Percentiles rank a stretch among this genome's conserved stretches.
Conservation (phyloP, 2,797 vertebrate genomes). For the Myripristis jacobus region DNA sequence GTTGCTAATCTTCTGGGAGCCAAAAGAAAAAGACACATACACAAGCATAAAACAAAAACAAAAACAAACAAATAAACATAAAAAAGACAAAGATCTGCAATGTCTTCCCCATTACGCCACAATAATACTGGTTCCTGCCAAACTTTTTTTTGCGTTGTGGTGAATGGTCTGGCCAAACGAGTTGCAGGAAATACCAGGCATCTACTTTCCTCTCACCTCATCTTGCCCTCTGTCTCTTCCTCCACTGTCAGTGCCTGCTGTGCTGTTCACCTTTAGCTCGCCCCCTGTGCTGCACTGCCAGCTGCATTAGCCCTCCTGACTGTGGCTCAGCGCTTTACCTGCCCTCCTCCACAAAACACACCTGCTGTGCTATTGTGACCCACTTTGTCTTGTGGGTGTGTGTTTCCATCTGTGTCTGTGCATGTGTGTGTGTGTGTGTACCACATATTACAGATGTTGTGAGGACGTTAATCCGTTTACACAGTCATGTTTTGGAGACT, state of each 20-base stretch:
- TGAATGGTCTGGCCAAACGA: too few species aligned
- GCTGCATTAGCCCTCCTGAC: conserved; percentile 55
- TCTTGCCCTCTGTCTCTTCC: conserved; percentile 9
- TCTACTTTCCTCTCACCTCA: background rate
- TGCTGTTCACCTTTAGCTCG: conserved; percentile 57
- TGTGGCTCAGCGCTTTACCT: conserved; percentile 22
- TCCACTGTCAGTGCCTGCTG: conserved; percentile 13
- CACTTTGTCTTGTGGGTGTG: conserved; percentile 25
- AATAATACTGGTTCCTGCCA: background rate
- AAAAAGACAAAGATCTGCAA: too few species aligned
- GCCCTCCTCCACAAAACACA: conserved; percentile 35
- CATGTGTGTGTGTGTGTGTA: background rate
- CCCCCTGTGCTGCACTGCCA: conserved; percentile 17
- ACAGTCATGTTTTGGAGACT: too few species aligned
- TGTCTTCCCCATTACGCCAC: background rate
- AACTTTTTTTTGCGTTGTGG: too few species aligned
- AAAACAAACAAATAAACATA: too few species aligned
- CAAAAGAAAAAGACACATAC: too few species aligned
- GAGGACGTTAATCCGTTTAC: too few species aligned
- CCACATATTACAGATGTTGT: too few species aligned
- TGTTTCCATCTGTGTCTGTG: conserved; percentile 1
- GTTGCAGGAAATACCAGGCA: too few species aligned
- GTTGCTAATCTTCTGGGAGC: too few species aligned
- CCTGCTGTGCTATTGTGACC: conserved; percentile 58
- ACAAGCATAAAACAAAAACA: too few species aligned